Evolutionary conservation across 2,888 invertebrate species (phyloP).

Genomic region (Folsomia manolachei): DNA sequence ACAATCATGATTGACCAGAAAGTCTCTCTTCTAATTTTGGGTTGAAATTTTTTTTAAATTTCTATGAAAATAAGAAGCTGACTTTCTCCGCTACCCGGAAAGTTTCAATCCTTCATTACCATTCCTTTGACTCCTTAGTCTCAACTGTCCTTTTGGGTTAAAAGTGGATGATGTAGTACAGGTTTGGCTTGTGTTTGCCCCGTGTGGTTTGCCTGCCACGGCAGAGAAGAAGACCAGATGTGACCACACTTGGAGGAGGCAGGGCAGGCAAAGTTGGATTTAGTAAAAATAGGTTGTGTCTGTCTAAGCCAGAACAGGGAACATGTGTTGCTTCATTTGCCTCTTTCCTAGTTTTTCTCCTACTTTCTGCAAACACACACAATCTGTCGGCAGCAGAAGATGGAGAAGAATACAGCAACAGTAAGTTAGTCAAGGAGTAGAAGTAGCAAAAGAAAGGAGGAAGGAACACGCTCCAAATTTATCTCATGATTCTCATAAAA

Average conservation of each 20-base stretch:
- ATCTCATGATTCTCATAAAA: too few relatives aligned
- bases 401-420: not conserved
- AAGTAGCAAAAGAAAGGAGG: not conserved
- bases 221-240: not conserved
- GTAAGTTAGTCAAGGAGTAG: not conserved
- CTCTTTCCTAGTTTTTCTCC: not conserved
- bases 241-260: not conserved
- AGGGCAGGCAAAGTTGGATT: not conserved
- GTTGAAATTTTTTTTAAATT: too few relatives aligned
- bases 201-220: not conserved
- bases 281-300: not conserved
- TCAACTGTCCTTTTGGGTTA: too few relatives aligned
- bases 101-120: too few relatives aligned
- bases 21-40: too few relatives aligned
- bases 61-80: too few relatives aligned
- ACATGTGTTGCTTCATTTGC: slow-evolving; percentile 19
- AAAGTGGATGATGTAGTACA: too few relatives aligned
- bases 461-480: not conserved
- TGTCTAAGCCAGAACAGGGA: slow-evolving; percentile 1
- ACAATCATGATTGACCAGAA: too few relatives aligned
- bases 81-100: too few relatives aligned
- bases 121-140: too few relatives aligned
- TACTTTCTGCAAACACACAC: slow-evolving; percentile 17
- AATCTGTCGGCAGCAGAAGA: slow-evolving; percentile 1
- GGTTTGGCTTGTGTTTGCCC: not conserved